phyloP scores from a whole-genome alignment of 2,797 vertebrate genomes.

The Taenioides sp. region DNA sequence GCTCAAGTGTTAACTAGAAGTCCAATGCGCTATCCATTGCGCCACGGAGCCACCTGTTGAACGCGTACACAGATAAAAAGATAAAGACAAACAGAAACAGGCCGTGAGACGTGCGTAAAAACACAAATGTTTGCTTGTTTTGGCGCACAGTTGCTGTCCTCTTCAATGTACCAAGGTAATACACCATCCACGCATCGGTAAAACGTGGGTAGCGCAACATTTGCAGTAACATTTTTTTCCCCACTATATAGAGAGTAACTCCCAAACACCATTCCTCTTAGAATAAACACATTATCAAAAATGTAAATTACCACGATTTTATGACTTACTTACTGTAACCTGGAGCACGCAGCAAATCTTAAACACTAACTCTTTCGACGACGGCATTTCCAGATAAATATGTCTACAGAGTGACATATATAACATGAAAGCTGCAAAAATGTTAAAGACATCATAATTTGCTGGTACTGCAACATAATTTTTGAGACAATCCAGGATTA shows the following conservation, averaged over 20 bases:
- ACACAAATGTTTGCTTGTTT: background rate
- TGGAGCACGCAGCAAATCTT: background rate
- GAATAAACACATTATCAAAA: background rate
- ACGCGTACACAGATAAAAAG: rapidly evolving
- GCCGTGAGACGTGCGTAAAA: no score
- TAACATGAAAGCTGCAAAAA: background rate
- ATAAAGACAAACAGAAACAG: background rate
- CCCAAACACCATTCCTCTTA: background rate
- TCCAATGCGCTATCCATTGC: constrained; percentile 96
- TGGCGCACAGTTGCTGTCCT: background rate
- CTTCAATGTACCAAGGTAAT: background rate
- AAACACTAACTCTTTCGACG: background rate
- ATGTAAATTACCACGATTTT: background rate
- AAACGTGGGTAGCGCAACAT: background rate
- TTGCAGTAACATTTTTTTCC: background rate
- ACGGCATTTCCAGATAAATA: background rate
- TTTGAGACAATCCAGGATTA: background rate
- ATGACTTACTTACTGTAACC: background rate
- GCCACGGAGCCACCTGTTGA: constrained; percentile 92
- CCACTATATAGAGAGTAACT: background rate
- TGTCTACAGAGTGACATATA: background rate
- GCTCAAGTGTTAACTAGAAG: constrained; percentile 77
- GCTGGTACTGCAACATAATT: background rate
- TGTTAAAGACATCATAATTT: background rate
- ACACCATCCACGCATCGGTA: background rate